A percentile compares a stretch with the other conserved stretches of the same genome.
Evolutionary conservation across 1,140 invertebrate species (phyloP).

Genomic region (Drosophila mojavensis): DNA sequence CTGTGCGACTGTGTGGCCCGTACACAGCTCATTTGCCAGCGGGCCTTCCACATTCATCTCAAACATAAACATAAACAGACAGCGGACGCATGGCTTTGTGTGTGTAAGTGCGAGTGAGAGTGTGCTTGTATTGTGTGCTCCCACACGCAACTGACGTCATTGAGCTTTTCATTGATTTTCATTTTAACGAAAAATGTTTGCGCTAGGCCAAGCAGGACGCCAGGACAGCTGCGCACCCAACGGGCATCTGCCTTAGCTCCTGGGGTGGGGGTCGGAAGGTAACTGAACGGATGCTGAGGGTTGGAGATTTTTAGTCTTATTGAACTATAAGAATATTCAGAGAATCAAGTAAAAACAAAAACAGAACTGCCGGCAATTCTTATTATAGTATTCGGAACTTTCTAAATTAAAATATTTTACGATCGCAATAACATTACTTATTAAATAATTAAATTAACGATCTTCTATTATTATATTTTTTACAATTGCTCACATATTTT

Average conservation of each 20-base stretch:
- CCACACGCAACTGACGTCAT: constrained; percentile 73
- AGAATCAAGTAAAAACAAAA: no score
- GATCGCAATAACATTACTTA: no score
- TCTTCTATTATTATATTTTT: no score
- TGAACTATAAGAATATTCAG: not conserved
- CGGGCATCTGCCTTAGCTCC: constrained; percentile 45
- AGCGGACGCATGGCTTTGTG: not conserved
- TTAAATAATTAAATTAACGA: no score
- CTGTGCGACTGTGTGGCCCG: constrained; percentile 13
- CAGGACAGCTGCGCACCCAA: constrained; percentile 20
- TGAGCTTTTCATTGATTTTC: constrained; percentile 84
- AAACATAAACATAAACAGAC: constrained; percentile 8
- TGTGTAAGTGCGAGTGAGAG: constrained; percentile 17
- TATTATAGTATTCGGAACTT: no score
- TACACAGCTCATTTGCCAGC: constrained; percentile 46
- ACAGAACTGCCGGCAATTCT: no score
- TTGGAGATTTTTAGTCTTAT: not conserved
- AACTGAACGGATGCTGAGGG: constrained; percentile 1
- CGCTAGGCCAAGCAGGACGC: constrained; percentile 45
- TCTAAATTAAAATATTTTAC: no score
- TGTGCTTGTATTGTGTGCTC: constrained; percentile 34
- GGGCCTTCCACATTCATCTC: constrained; percentile 26
- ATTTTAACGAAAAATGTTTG: constrained; percentile 64
- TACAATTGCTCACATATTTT: no score
- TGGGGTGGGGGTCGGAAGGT: no score